Conservation (phyloP, 2,888 invertebrate genomes). For the Microchrysa polita region DNA sequence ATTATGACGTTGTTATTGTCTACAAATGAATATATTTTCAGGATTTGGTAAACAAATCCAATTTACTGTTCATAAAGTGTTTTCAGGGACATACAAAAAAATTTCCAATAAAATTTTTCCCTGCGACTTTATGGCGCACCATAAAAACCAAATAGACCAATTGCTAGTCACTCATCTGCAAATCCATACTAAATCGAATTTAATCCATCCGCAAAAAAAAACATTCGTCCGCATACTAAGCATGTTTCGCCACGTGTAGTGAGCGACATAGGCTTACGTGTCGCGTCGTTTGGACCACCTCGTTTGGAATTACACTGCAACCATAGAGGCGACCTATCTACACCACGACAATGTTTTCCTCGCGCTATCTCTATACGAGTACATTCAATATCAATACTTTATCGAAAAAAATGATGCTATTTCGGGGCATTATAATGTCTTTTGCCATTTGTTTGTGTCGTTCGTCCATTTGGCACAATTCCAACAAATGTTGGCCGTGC, state of each 20-base stretch:
- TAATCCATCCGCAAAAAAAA: slow-evolving; percentile 3
- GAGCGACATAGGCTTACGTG: no score
- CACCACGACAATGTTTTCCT: no score
- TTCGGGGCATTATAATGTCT: neutral
- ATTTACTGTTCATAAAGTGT: no score
- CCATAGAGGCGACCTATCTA: no score
- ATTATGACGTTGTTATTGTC: no score
- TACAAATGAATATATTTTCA: no score
- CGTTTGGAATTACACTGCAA: neutral
- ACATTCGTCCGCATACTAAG: slow-evolving; percentile 1
- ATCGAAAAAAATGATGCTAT: neutral
- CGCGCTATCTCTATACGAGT: no score
- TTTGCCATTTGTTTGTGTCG: slow-evolving; percentile 2
- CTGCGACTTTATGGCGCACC: neutral
- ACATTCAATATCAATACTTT: no score
- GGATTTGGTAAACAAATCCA: no score
- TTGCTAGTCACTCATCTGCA: neutral
- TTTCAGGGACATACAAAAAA: neutral
- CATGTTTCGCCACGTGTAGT: no score
- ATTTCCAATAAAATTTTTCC: neutral
- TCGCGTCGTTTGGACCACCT: neutral
- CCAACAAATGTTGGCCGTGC: neutral
- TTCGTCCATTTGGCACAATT: neutral
- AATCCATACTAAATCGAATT: slow-evolving; percentile 11
- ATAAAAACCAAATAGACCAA: neutral